phyloP scores from a whole-genome alignment of 2,113 vertebrate genomes.

The Chaenogobius annularis region DNA sequence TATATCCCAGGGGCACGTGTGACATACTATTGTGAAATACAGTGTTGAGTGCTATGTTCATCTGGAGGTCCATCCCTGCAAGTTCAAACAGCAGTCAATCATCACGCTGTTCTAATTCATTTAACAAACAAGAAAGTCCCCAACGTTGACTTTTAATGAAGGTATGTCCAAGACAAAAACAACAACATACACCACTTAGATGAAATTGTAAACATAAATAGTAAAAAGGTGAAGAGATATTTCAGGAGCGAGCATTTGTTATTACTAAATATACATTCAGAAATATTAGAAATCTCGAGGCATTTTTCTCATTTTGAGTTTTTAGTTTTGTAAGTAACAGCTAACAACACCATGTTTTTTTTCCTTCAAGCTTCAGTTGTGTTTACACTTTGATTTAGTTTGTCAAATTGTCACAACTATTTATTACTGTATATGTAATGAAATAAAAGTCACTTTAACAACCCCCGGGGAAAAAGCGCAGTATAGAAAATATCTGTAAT shows the following conservation, averaged over 20 bases:
- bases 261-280: not conserved
- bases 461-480: too few relatives aligned
- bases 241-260: not conserved
- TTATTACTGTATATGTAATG: not conserved
- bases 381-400: not conserved
- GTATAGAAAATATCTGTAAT: not conserved
- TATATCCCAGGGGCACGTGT: conserved; percentile 60
- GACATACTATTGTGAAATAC: conserved; percentile 53
- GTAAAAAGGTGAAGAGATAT: not conserved
- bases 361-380: not conserved
- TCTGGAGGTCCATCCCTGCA: not conserved
- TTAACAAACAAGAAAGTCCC: too few relatives aligned
- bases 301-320: not conserved
- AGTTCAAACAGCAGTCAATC: not conserved
- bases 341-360: not conserved
- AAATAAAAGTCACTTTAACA: too few relatives aligned
- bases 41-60: conserved; percentile 45
- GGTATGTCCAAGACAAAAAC: not conserved
- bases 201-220: not conserved
- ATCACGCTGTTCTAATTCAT: not conserved
- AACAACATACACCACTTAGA: not conserved
- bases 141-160: too few relatives aligned
- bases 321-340: too few relatives aligned
- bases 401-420: not conserved
- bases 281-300: not conserved